Evolutionary conservation across 2,113 vertebrate genomes (phyloP), one percentile per base, ranked within the genome.

Genomic region (Pterophyllum scalare): DNA sequence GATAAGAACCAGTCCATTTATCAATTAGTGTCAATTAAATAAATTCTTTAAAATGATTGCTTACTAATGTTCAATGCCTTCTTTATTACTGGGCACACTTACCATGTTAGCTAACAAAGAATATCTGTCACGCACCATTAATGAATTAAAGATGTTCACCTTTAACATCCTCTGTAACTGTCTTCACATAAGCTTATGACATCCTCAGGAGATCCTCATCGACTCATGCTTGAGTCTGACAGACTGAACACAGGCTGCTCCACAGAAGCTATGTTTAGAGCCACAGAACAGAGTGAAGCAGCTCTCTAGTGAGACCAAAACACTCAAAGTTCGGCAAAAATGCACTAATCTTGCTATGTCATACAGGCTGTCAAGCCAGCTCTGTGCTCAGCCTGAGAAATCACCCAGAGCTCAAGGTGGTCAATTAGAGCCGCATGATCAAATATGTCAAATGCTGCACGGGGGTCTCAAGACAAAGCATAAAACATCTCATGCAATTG

Each of bases 391-490:
- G 81, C 58, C 22, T 19, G 19, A 64, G 81, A 84, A 83, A 87
- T 84, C 57, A 85, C 84, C 77, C 70, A 60, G 54, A 75, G 87
- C 91, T 90, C 81, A 78, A n/a, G 83, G 84, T 59, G 46, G 85
- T 91, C 90, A 92, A 92, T 93, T 93, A 92, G 83, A 90, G 83
- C 82, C 59, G 89, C 87, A 89, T 89, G 84, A 91, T 93, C 83
- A 88, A 92, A 85, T 90, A 87, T 89, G 83, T 91, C 91, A 92
- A 92, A 91, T 56, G 82, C 62, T 38, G 64, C 62, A 89, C 57
- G 75, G 81, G 81, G 56, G 72, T 84, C 75, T 74, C 43, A 74
- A 79, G 86, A 91, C 81, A 86, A 88, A 80, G 67, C 58, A 22
- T 75, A 76, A 81, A 76, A 60, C 40, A 62, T 87, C 72, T 89